Evolutionary conservation across 1,140 invertebrate species (phyloP), one percentile per base, ranked within the genome.

Genomic region (Rhizoglyphus robini): DNA sequence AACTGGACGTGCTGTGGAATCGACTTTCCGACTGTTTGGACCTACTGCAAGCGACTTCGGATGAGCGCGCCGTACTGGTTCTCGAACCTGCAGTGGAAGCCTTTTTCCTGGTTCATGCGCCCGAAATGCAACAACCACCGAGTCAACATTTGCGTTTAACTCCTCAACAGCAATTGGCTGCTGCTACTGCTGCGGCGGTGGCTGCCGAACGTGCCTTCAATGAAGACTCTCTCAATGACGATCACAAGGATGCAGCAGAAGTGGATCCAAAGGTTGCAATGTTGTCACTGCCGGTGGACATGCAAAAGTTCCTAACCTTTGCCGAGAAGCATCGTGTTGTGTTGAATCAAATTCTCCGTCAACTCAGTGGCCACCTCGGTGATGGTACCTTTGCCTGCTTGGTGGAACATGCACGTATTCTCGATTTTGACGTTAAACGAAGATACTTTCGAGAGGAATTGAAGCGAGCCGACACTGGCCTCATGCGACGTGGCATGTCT

Each of bases 401-500:
- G 1, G 88, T 92, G 4, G 87, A 93, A 76, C 88, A 93, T 72
- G 91, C 90, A 0, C 79, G 88, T 70, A 85, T 95, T 61, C 76
- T 88, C 30, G 91, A 95, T 75, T 95, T 95, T 77, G 91, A 95
- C 76, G 89, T 95, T 0, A 95, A 95, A 72, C 79, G 90, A 46
- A 79, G 87, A 46, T 94, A 92, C 73, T 95, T 95, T 78, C 81
- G 91, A 66, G 87, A 88, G 30, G 88, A 91, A 73, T 74, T 92
- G 23, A 88, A 92, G 73, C 77, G 86, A 58, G 78, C 87, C 71
- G 87, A 88, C 71, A 84, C 87, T 71, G 85, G 85, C 32, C 83
- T 86, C 68, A 76, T 88, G 32, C 78, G 89, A 18, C 89, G 93
- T 73, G 91, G 95, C 76, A 78, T 93, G 13, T 88, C 89, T 2